Percentiles rank a stretch among this genome's conserved stretches.
Conservation (phyloP, 1,140 invertebrate genomes). For the Grapholita molesta region DNA sequence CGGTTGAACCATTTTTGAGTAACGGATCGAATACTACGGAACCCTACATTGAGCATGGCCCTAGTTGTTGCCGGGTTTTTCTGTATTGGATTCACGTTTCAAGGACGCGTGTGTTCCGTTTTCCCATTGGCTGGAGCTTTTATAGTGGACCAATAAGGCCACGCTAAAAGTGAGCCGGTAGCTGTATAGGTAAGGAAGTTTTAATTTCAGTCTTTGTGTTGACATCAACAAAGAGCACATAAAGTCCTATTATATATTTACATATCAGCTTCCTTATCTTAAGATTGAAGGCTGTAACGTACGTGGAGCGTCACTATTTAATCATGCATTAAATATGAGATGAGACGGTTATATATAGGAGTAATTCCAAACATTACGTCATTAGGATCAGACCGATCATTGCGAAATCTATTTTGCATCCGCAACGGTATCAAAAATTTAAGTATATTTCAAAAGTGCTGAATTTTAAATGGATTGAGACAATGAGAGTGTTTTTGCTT, state of each 20-base stretch:
- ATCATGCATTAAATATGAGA: constrained; percentile 12
- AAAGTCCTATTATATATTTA: not conserved
- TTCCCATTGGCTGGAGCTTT: not conserved
- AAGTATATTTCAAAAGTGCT: not conserved
- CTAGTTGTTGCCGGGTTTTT: no score
- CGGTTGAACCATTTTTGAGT: no score
- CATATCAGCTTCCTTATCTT: not conserved
- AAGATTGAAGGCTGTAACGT: not conserved
- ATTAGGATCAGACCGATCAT: not conserved
- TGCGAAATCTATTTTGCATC: constrained; percentile 6
- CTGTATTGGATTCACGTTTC: not conserved
- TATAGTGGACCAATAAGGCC: not conserved
- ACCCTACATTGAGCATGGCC: no score
- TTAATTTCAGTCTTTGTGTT: not conserved
- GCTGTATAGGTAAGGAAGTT: not conserved
- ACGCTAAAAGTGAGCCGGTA: not conserved
- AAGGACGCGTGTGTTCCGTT: not conserved
- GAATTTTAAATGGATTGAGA: not conserved
- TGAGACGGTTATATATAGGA: constrained; percentile 1
- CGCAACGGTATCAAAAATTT: not conserved
- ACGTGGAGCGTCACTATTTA: constrained; percentile 7
- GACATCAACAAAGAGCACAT: not conserved
- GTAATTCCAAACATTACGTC: constrained; percentile 7
- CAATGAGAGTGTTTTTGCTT: constrained; percentile 19
- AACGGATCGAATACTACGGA: no score